Conservation (phyloP, 2,888 invertebrate species). For the Trichacis sp. region DNA sequence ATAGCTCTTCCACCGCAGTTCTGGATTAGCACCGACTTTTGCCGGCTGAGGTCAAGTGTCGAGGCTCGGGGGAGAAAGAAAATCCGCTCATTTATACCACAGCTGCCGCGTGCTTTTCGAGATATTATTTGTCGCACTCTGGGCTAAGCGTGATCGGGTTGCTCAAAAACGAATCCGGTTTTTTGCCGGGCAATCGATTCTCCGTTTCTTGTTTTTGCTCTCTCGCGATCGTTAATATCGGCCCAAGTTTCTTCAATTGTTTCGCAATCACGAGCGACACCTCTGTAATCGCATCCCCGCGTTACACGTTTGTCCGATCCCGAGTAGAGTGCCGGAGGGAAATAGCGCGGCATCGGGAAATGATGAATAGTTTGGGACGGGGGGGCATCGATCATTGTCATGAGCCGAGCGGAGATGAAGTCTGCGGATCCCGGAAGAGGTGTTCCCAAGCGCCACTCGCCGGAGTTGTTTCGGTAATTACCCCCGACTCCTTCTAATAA, state of each 20-base stretch:
- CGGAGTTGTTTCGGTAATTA: constrained; percentile 16
- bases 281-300: too few relatives aligned
- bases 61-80: neutral
- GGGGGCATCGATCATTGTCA: constrained; percentile 31
- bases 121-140: neutral
- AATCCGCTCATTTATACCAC: constrained; percentile 2
- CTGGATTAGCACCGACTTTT: neutral
- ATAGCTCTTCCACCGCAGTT: constrained; percentile 4
- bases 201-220: too few relatives aligned
- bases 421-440: constrained; percentile 6
- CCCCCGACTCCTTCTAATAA: constrained; percentile 23
- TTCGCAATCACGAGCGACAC: neutral
- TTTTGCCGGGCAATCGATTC: neutral
- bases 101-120: neutral
- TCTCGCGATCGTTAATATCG: too few relatives aligned
- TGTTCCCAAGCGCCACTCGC: neutral
- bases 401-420: constrained; percentile 9
- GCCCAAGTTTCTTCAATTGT: neutral
- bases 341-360: constrained; percentile 1
- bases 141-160: neutral
- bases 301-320: too few relatives aligned
- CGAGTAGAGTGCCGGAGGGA: too few relatives aligned
- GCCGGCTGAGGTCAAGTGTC: neutral
- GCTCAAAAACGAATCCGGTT: neutral
- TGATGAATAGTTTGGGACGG: constrained; percentile 11